Evolutionary conservation across 2,113 vertebrate species (phyloP), one percentile per base, ranked within the genome.

Genomic region (Ibidorhyncha struthersii): DNA sequence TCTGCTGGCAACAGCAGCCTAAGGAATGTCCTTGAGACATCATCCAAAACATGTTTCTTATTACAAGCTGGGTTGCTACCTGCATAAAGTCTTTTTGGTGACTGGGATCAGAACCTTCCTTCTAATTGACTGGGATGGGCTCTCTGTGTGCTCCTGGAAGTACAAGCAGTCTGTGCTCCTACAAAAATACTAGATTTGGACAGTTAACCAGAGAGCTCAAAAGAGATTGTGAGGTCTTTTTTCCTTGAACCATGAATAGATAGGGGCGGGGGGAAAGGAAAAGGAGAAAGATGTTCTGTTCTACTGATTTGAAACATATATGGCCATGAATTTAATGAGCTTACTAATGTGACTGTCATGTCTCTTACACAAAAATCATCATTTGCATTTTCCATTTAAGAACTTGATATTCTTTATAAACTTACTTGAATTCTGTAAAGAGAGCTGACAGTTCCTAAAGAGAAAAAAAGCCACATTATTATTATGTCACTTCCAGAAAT

Each of bases 401-500:
- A 95, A 90, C 67, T 82, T 90, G 73, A 87, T 97, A 92, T 73
- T 95, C 94, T 91, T 94, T 88, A 74, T 90, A 84, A 95, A 94
- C 72, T 86, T 89, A 66, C 89, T 87, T 96, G 88, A 94, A 94
- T 97, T 93, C 89, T 85, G 63, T 87, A 77, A 96, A 94, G 76
- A 86, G 53, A 97, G 13, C 49, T 96, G 95, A 90, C 90, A 95
- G 85, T 81, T 97, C 40, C 73, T 94, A 93, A 96, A 96, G 59
- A 82, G 94, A 95, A 84, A 91, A 88, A 84, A 91, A 45, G 45
- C 70, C 71, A 65, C 86, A 34, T 93, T 95, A 83, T 97, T 97
- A 95, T 90, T 92, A 38, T 96, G 92, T 96, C 94, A 95, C 62
- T 95, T 97, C 86, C 93, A 94, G 94, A 97, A 97, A 97, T 65